Evolutionary conservation across 2,888 invertebrate species (phyloP), one percentile per base, ranked within the genome.

Genomic region (Agriopis aurantiaria): DNA sequence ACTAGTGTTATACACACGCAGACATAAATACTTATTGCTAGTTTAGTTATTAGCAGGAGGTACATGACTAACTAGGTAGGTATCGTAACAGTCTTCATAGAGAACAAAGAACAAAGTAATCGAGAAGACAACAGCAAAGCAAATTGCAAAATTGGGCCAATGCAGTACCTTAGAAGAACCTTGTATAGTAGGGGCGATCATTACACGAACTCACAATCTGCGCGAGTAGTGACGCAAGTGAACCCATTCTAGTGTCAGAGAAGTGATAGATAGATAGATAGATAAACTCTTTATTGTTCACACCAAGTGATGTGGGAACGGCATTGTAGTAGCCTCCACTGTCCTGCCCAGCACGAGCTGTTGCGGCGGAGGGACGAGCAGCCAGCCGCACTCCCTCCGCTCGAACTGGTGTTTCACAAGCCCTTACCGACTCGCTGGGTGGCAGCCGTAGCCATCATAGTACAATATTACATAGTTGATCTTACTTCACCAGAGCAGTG

Each of bases 211-310:
- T 6, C 41, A 40, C 55, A 43, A 43, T 14, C 14, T 53, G 33
- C 53, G 41, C 43, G 8, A 56, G 58, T 55, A 48, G 33, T 71
- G 73, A 68, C 67, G 73, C 72, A 72, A 72, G 52, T 49, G 56
- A 23, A 43, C 51, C 71, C 53, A 73, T 76, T 73, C 71, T 63
- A 49, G 67, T 72, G 75, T 72, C 76, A 67, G 66, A 43, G 55
- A n/a, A 46, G 55, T 60, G n/a, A n/a, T n/a, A n/a, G n/a, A n/a
- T n/a, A n/a, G n/a, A n/a, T n/a, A n/a, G n/a, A n/a, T n/a, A n/a
- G n/a, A n/a, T n/a, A n/a, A n/a, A n/a, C n/a, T n/a, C n/a, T n/a
- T n/a, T n/a, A n/a, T n/a, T n/a, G n/a, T n/a, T n/a, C n/a, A n/a
- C n/a, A n/a, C n/a, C n/a, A n/a, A n/a, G n/a, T n/a, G 65, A 65